Conservation (phyloP, 2,888 invertebrate genomes). For the Dysmachus trigonus region DNA sequence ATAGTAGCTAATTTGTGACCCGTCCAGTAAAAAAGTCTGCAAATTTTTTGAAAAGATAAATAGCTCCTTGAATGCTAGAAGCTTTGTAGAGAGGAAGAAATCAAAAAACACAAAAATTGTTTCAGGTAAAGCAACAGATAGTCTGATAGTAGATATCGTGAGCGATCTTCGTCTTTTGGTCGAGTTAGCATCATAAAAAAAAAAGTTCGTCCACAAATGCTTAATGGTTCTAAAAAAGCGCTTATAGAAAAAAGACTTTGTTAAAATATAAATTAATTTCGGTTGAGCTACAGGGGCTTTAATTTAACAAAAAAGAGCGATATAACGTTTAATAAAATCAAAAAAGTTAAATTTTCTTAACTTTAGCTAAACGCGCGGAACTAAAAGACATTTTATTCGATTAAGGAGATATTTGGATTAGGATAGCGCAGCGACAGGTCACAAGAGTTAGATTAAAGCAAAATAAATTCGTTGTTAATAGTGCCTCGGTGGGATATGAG, state of each 20-base stretch:
- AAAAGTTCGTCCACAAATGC: neutral
- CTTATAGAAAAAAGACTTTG: neutral
- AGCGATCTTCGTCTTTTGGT: neutral
- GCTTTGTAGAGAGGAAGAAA: neutral
- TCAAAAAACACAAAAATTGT: neutral
- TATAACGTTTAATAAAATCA: neutral
- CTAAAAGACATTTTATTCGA: neutral
- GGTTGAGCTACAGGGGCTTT: neutral
- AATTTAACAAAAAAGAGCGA: neutral
- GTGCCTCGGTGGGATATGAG: neutral
- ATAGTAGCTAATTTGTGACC: slow-evolving; percentile 9
- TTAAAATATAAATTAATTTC: neutral
- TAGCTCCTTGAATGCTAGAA: neutral
- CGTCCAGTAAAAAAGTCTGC: neutral
- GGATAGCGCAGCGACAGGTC: neutral
- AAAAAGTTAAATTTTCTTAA: neutral
- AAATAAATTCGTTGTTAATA: neutral
- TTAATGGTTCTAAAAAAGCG: neutral
- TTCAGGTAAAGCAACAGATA: neutral
- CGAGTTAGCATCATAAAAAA: neutral
- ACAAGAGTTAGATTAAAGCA: neutral
- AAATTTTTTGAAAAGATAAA: neutral
- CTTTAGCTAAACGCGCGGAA: neutral
- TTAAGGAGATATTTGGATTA: neutral
- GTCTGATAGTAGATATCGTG: neutral